Percentiles rank a stretch among this genome's conserved stretches.
phyloP scores from a whole-genome alignment of 2,797 vertebrate species.

The Adelosebastes latens region DNA sequence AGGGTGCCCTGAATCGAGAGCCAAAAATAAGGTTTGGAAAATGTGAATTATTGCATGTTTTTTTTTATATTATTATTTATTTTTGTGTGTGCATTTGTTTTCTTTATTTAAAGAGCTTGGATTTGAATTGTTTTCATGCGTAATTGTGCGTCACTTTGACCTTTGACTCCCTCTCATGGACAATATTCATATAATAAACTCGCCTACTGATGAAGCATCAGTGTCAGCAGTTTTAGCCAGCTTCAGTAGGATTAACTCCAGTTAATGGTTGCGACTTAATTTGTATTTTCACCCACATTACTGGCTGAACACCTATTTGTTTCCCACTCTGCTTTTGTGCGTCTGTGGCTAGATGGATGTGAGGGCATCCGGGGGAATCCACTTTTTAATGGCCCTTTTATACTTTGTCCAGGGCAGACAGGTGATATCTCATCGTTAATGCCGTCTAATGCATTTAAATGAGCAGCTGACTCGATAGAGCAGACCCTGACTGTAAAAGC shows the following conservation, averaged over 20 bases:
- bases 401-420: conserved; percentile 53
- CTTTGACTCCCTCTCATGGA: too few species aligned
- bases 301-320: background rate
- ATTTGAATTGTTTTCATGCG: too few species aligned
- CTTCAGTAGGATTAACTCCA: conserved; percentile 8
- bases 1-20: conserved; percentile 5
- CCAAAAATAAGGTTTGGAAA: background rate
- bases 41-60: too few species aligned
- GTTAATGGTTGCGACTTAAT: conserved; percentile 2
- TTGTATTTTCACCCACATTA: conserved; percentile 15
- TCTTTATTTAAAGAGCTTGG: too few species aligned
- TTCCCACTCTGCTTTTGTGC: conserved; percentile 16
- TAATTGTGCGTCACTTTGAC: too few species aligned
- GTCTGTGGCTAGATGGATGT: conserved; percentile 26
- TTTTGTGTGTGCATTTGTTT: too few species aligned
- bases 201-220: background rate
- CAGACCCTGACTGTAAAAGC: conserved; percentile 44
- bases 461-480: conserved; percentile 43
- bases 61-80: too few species aligned
- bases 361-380: conserved; percentile 43
- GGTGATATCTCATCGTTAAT: conserved; percentile 64
- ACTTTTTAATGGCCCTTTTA: conserved; percentile 58
- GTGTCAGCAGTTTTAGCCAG: background rate
- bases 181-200: background rate
- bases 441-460: conserved; percentile 68